A percentile compares a stretch with the other conserved stretches of the same genome.
phyloP scores from a whole-genome alignment of 2,797 vertebrate species.

The Telmatherina bonti region DNA sequence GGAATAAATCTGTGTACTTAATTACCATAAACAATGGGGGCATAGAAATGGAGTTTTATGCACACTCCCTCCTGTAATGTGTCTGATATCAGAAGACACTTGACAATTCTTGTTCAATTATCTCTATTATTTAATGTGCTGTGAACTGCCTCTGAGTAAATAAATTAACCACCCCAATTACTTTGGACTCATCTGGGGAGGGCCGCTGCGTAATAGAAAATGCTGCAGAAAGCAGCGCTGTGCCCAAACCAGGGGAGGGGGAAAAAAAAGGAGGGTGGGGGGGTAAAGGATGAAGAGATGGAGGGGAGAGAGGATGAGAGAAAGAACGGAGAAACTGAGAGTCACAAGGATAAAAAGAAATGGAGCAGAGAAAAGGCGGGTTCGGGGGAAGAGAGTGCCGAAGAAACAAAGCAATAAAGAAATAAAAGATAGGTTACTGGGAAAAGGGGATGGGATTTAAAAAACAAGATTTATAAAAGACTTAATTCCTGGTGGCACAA shows the following conservation, averaged over 20 bases:
- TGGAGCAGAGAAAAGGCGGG: slow-evolving; percentile 4
- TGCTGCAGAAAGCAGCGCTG: slow-evolving; percentile 90
- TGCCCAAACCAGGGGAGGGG: slow-evolving; percentile 84
- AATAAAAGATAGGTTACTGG: neutral
- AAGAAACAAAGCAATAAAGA: slow-evolving; percentile 2
- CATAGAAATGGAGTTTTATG: slow-evolving; percentile 99
- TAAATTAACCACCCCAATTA: slow-evolving; percentile 99
- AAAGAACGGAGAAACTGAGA: slow-evolving; percentile 47
- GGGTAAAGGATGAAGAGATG: slow-evolving; percentile 24
- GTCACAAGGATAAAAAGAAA: slow-evolving; percentile 56
- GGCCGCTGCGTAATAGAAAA: slow-evolving; percentile 89
- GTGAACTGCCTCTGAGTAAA: slow-evolving; percentile 99
- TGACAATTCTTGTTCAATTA: slow-evolving; percentile 99
- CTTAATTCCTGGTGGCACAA: slow-evolving; percentile 2
- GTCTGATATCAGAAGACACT: slow-evolving; percentile 99
- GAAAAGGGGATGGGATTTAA: neutral
- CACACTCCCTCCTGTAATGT: slow-evolving; percentile 99
- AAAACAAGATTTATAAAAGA: neutral
- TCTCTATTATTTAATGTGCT: slow-evolving; percentile 99
- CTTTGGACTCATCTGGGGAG: slow-evolving; percentile 99
- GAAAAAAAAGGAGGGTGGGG: slow-evolving; percentile 11
- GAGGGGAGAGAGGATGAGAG: slow-evolving; percentile 19
- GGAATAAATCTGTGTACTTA: slow-evolving; percentile 99
- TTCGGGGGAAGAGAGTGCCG: too few species aligned
- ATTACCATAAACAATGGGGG: slow-evolving; percentile 99